Evolutionary conservation across 2,113 vertebrate genomes (phyloP).

Genomic region (Engystomops pustulosus): DNA sequence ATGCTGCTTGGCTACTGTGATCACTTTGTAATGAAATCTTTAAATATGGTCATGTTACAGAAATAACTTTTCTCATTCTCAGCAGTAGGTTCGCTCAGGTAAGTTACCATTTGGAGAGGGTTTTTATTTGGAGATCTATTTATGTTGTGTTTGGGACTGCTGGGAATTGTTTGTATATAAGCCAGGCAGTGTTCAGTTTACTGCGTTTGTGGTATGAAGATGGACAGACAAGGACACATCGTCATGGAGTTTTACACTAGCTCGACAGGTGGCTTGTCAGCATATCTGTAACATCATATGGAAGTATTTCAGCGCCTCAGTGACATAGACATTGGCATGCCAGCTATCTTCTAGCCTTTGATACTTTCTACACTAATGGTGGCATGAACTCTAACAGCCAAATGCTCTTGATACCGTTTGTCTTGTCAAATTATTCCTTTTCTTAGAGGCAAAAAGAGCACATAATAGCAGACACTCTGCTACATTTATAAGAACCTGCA

Average conservation of each 20-base stretch:
- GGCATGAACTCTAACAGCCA: conserved; percentile 63
- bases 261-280: conserved; percentile 76
- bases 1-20: no score
- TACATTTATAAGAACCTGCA: not conserved
- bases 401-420: conserved; percentile 59
- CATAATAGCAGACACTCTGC: not conserved
- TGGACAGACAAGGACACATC: conserved; percentile 68
- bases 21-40: no score
- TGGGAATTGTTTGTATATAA: not conserved
- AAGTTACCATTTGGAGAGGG: not conserved
- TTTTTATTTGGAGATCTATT: not conserved
- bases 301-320: conserved; percentile 72
- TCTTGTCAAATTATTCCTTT: not conserved
- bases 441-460: not conserved
- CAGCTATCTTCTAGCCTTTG: conserved; percentile 72
- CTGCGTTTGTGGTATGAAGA: conserved; percentile 55
- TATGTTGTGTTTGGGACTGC: not conserved
- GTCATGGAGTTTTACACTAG: conserved; percentile 67
- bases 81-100: not conserved
- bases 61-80: no score
- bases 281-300: conserved; percentile 78
- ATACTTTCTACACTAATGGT: conserved; percentile 65
- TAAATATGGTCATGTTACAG: no score
- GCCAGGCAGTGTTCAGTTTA: not conserved
- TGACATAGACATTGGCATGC: conserved; percentile 68